Evolutionary conservation across 2,888 invertebrate genomes (phyloP), one percentile per base, ranked within the genome.

Genomic region (Biston betularia): DNA sequence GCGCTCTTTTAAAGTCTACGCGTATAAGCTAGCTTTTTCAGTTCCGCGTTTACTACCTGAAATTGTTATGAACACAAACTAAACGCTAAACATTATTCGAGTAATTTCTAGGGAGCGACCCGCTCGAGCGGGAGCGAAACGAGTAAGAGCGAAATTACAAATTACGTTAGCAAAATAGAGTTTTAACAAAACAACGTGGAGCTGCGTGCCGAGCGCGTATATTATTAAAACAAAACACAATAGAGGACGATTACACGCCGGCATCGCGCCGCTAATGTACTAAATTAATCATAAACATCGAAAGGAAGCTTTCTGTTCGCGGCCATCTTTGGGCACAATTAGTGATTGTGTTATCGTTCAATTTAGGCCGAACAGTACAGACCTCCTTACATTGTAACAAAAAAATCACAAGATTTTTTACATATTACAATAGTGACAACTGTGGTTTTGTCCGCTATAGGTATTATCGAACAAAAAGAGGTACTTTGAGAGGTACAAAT

Each of bases 191-290:
- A 63, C 63, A 68, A 60, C 67, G 58, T 55, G 63, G 50, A 24
- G 57, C 40, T 60, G 54, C 63, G 58, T 64, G 50, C 60, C 44
- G 60, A 14, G 46, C 45, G 62, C 58, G 63, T 63, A 63, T 63
- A 72, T 75, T 80, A 81, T 82, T 79, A 75, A 81, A 82, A 79
- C 79, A 81, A 74, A 82, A 81, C 79, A 82, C 79, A 81, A 76
- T 75, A 78, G 78, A 76, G 69, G 73, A 65, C 65, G 67, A 74
- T 70, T 70, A 69, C 65, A 69, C 65, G 72, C 72, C 67, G 66
- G 68, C 50, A 56, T 33, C 60, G 65, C 69, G 60, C 69, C 73
- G 72, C 67, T 76, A 77, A 78, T 77, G 72, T 76, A 75, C 73
- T 75, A 79, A 81, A 82, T 80, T 76, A 80, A 82, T 81, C 78